Conservation (phyloP, 2,797 vertebrate species). For the Dallia pectoralis region DNA sequence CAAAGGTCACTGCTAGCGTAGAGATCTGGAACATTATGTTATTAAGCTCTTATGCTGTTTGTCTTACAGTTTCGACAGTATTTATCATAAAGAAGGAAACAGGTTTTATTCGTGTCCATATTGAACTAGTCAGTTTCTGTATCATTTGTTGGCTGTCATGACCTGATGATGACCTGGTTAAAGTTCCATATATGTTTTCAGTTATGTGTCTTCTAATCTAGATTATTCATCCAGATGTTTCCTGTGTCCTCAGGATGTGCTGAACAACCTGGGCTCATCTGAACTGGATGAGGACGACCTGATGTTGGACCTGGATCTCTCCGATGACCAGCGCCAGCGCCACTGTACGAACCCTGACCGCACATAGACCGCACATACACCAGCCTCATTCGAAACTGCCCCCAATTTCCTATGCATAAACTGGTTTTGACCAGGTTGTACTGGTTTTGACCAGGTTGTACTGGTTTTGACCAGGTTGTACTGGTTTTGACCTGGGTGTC, state of each 20-base stretch:
- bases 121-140: no score
- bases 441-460: no score
- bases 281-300: conserved; percentile 97
- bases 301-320: conserved; percentile 95
- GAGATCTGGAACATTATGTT: background rate
- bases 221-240: background rate
- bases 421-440: background rate
- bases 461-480: no score
- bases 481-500: no score
- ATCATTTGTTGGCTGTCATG: no score
- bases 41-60: background rate
- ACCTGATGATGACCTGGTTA: no score
- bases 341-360: conserved; percentile 74
- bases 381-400: background rate
- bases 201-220: no score
- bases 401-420: background rate
- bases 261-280: conserved; percentile 95
- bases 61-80: no score
- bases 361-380: background rate
- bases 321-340: conserved; percentile 87
- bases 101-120: background rate
- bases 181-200: no score
- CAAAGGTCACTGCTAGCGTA: background rate
- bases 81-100: background rate
- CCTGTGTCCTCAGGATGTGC: conserved; percentile 72